Evolutionary conservation across 1,140 invertebrate genomes (phyloP).

Genomic region (Metopolophium dirhodum): DNA sequence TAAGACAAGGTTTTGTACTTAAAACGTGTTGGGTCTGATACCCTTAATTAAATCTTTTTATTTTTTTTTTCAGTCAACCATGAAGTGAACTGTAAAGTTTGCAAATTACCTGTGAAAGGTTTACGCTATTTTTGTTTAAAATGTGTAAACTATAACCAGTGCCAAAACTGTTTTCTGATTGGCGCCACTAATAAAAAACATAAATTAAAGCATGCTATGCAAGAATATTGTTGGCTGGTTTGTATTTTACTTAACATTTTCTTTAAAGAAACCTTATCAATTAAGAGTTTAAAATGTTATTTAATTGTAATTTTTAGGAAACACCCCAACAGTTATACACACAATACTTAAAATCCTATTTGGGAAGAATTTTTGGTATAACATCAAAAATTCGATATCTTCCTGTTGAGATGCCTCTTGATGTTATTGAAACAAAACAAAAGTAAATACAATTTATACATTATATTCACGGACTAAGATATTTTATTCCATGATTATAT

Average conservation of each 20-base stretch:
- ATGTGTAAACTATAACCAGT: conserved; percentile 80
- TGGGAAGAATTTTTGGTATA: conserved; percentile 49
- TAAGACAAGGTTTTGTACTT: background rate
- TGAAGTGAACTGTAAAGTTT: conserved; percentile 68
- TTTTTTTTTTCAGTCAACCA: conserved; percentile 66
- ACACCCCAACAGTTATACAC: conserved; percentile 44
- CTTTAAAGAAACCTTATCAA: background rate
- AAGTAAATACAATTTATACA: conserved; percentile 5
- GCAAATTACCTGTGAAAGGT: conserved; percentile 68
- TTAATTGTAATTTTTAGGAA: conserved; percentile 44
- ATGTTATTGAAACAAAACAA: conserved; percentile 16
- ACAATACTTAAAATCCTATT: conserved; percentile 50
- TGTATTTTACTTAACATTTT: background rate
- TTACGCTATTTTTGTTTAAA: conserved; percentile 75
- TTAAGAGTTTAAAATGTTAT: background rate
- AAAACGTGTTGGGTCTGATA: background rate
- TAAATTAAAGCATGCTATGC: conserved; percentile 77
- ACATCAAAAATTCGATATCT: conserved; percentile 50
- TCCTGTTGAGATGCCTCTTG: conserved; percentile 35
- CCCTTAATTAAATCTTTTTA: background rate
- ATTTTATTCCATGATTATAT: too few relatives aligned
- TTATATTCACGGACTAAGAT: background rate
- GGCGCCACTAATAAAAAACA: conserved; percentile 75
- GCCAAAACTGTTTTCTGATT: conserved; percentile 81
- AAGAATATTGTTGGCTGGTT: conserved; percentile 77